phyloP scores from a whole-genome alignment of 2,888 invertebrate species.

The Troides aeacus region DNA sequence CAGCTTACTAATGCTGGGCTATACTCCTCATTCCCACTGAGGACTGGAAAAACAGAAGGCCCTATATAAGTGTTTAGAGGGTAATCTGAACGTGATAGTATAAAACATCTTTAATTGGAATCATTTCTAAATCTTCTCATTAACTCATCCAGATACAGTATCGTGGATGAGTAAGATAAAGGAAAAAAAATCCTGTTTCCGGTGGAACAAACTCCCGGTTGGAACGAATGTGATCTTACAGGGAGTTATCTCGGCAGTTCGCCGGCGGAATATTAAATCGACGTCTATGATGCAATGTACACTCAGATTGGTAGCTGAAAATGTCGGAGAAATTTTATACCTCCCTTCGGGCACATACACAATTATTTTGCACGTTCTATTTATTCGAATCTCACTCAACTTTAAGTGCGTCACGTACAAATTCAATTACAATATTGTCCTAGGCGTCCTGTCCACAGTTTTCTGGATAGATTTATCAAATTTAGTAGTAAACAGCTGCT shows the following conservation, averaged over 20 bases:
- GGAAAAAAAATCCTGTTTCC: not conserved
- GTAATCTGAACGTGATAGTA: no score
- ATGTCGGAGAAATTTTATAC: constrained; percentile 22
- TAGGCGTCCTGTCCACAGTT: not conserved
- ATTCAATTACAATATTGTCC: constrained; percentile 19
- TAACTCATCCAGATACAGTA: no score
- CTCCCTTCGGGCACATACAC: constrained; percentile 24
- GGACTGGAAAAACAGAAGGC: no score
- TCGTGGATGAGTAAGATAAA: no score
- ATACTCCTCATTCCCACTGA: no score
- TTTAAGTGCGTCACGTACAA: constrained; percentile 20
- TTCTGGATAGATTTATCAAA: not conserved
- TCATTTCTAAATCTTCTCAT: no score
- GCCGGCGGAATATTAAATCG: constrained; percentile 27
- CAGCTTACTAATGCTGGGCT: no score
- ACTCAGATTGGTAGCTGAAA: constrained; percentile 18
- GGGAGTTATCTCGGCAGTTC: constrained; percentile 25
- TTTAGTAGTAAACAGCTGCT: not conserved
- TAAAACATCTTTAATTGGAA: no score
- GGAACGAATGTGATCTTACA: constrained; percentile 12
- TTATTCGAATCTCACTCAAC: constrained; percentile 22
- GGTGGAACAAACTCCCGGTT: constrained; percentile 15
- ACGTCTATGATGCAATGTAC: constrained; percentile 28
- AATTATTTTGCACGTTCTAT: constrained; percentile 25
- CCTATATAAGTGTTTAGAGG: no score